Base-by-base conservation (phyloP, 1,140 invertebrate genomes). In the Agraylea sexmaculata region DNA sequence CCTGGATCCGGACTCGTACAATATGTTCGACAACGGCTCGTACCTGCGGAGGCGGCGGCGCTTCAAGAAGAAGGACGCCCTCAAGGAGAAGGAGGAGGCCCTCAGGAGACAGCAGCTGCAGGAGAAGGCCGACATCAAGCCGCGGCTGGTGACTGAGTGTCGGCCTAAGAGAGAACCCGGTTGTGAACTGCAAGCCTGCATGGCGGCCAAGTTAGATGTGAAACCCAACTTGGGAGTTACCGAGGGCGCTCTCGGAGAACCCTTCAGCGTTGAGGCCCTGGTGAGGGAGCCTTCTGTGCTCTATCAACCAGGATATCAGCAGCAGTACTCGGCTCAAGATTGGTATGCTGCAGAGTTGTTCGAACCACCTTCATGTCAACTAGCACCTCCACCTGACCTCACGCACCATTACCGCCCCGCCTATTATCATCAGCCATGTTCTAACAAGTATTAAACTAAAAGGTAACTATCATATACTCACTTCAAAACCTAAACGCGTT, bases 11-110 rank as follows among this genome's bases (percentile, higher is more conserved):
- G 91, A 95, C 55, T 90, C 82, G 0, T 88, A 93, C 54, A 95
- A 96, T 59, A 97, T 98, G 94, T 98, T 98, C 62, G 93, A 98
- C 54, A 94, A 97, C 54, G 93, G 94, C 0, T 92, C 87, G 7
- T 96, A 93, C 57, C 66, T 95, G 42, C 70, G 92, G n/a, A 73
- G 92, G 7, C 68, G 88, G 22, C 70, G 90, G 42, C 77, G 91
- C 2, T 98, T 97, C 64, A 98, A 97, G 69, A 95, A 95, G 67
- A 95, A 94, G 57, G 89, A 94, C 58, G 86, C 82, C 0, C 53
- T 87, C 15, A 78, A 82, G 47, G 86, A 91, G 53, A 90, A 90
- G 52, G 86, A 91, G 49, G 86, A 90, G 52, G 80, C 81, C 0
- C 45, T 87, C 12, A 87, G 88, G 53, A 69, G 85, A 5, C 82